A percentile compares a stretch with the other conserved stretches of the same genome.
Conservation (phyloP, 2,113 vertebrate species). For the Otis tarda region DNA sequence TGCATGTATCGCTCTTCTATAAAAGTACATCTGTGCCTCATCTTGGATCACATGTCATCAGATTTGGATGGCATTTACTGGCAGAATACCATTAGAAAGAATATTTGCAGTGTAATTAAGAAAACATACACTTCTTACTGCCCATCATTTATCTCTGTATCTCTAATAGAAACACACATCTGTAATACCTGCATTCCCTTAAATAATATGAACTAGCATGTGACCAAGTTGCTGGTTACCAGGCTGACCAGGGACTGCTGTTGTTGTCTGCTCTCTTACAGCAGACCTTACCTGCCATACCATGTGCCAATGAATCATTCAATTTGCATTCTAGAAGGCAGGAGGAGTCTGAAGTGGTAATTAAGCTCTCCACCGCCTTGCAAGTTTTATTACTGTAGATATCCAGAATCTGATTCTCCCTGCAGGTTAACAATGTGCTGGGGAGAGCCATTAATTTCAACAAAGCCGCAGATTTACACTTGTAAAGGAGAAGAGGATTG, state of each 20-base stretch:
- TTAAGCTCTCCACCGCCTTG: not conserved
- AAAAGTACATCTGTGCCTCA: conserved; percentile 42
- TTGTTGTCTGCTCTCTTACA: not conserved
- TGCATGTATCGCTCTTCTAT: conserved; percentile 15
- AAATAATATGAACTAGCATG: not conserved
- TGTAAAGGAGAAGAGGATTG: not conserved
- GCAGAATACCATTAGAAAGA: not conserved
- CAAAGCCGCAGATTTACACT: conserved; percentile 22
- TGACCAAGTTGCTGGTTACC: not conserved
- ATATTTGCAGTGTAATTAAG: not conserved
- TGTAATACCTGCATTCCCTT: not conserved
- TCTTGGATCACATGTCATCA: conserved; percentile 35
- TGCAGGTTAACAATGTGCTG: not conserved
- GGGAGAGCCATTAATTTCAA: not conserved
- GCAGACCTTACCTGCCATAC: not conserved
- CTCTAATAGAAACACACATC: not conserved
- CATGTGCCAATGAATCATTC: not conserved
- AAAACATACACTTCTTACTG: not conserved
- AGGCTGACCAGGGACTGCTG: not conserved
- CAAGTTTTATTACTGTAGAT: conserved; percentile 30
- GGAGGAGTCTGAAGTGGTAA: conserved; percentile 35
- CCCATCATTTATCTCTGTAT: not conserved
- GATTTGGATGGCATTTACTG: conserved; percentile 28
- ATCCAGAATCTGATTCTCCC: not conserved
- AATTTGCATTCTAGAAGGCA: not conserved